phyloP scores from a whole-genome alignment of 2,113 vertebrate genomes.

The Mastomys natalensis region DNA sequence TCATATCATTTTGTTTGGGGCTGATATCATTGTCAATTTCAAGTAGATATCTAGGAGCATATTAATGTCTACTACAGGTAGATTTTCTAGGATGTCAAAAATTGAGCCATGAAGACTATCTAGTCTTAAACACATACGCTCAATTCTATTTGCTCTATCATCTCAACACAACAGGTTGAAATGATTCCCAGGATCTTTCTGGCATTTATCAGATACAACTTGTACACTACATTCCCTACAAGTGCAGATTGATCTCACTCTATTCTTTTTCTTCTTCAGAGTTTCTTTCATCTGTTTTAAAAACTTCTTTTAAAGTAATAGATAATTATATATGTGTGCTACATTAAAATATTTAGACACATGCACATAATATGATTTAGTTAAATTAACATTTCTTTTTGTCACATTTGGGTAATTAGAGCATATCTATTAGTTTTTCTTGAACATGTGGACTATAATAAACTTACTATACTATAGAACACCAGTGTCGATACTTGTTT shows the following conservation, averaged over 20 bases:
- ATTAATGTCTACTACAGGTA: background rate
- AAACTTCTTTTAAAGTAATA: background rate
- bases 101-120: background rate
- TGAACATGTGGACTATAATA: background rate
- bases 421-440: background rate
- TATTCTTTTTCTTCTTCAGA: background rate
- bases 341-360: background rate
- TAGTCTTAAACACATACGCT: background rate
- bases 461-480: background rate
- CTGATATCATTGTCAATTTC: slow-evolving; percentile 27
- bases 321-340: background rate
- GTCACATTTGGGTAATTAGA: background rate
- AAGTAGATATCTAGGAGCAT: slow-evolving; percentile 10
- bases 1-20: background rate
- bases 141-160: background rate
- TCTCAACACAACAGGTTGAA: background rate
- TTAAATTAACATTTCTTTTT: background rate
- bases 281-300: background rate
- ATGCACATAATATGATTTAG: background rate
- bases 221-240: background rate
- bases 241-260: background rate
- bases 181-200: background rate
- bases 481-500: background rate
- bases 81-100: slow-evolving; percentile 45
- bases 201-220: background rate